phyloP scores from a whole-genome alignment of 2,797 vertebrate species.

The Carapus acus region DNA sequence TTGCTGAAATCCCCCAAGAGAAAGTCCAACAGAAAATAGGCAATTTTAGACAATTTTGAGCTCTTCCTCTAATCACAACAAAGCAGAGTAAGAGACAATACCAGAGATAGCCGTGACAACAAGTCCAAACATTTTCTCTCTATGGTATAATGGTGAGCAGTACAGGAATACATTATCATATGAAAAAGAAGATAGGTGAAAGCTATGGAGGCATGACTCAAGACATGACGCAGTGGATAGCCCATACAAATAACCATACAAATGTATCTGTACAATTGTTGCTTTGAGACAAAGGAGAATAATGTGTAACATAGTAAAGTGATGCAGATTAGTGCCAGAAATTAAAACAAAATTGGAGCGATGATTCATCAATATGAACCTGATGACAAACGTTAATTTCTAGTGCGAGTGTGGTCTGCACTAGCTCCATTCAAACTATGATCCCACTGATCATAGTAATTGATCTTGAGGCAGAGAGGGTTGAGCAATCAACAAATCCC shows the following conservation, averaged over 20 bases:
- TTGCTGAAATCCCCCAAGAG: conserved; percentile 19
- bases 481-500: too few relatives aligned
- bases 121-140: conserved; percentile 25
- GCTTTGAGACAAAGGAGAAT: conserved; percentile 21
- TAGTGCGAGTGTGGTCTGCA: too few relatives aligned
- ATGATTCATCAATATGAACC: not conserved
- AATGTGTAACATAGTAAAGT: not conserved
- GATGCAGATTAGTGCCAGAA: too few relatives aligned
- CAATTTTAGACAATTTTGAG: conserved; percentile 29
- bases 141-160: conserved; percentile 9
- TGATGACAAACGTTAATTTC: too few relatives aligned
- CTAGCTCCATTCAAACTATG: too few relatives aligned
- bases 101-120: conserved; percentile 13
- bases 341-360: too few relatives aligned
- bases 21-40: conserved; percentile 18
- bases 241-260: conserved; percentile 5
- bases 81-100: conserved; percentile 11
- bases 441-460: too few relatives aligned
- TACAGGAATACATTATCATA: not conserved
- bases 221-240: conserved; percentile 29
- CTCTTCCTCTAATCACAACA: conserved; percentile 31
- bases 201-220: conserved; percentile 20
- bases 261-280: conserved; percentile 4
- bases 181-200: conserved; percentile 6
- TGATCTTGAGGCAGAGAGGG: too few relatives aligned